Evolutionary conservation across 2,888 invertebrate genomes (phyloP).

Genomic region (Danaus chrysippus): DNA sequence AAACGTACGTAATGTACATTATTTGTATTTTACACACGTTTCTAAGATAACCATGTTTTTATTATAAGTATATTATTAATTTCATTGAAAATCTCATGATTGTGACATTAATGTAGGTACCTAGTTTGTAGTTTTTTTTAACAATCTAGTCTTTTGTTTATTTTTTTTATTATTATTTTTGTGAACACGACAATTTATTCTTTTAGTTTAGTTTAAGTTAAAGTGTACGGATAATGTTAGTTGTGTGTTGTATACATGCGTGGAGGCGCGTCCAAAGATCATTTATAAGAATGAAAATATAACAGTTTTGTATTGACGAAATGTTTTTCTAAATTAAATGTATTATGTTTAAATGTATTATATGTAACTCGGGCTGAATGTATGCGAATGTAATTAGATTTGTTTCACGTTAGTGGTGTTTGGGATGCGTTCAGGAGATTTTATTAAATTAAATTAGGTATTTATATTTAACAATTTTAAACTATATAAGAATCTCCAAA

Average conservation of each 20-base stretch:
- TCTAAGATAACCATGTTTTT: constrained; percentile 12
- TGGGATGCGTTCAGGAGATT: too few species aligned
- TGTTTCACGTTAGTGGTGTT: too few species aligned
- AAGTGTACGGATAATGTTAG: constrained; percentile 38
- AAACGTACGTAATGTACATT: constrained; percentile 8
- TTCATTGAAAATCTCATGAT: constrained; percentile 36
- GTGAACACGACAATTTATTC: neutral
- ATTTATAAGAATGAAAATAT: constrained; percentile 27
- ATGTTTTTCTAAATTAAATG: neutral
- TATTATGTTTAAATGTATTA: neutral
- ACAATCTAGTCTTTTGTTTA: constrained; percentile 72
- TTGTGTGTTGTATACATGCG: constrained; percentile 3
- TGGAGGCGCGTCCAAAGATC: constrained; percentile 40
- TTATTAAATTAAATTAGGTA: too few species aligned
- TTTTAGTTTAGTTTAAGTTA: constrained; percentile 29
- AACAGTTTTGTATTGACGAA: neutral
- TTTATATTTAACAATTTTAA: too few species aligned
- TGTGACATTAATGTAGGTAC: constrained; percentile 29
- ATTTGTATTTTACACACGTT: constrained; percentile 1
- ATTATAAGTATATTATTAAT: constrained; percentile 25
- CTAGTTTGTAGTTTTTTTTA: constrained; percentile 42
- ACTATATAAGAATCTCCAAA: too few species aligned
- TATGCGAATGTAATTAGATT: too few species aligned
- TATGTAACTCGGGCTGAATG: too few species aligned
- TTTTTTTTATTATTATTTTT: constrained; percentile 38